Evolutionary conservation across 2,797 vertebrate species (phyloP).

Genomic region (Heliangelus exortis): DNA sequence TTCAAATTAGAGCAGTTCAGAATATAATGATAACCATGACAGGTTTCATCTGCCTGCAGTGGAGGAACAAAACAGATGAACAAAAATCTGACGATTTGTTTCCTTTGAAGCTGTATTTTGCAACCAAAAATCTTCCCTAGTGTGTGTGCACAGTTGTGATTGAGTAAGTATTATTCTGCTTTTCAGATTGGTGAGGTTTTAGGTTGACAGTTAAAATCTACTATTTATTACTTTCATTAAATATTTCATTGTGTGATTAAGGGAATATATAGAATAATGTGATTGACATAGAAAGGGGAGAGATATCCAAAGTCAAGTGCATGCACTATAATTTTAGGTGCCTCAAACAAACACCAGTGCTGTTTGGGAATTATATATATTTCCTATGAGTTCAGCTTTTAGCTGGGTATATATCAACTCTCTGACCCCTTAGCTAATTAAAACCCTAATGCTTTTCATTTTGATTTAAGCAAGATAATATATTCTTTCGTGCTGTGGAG

Average conservation of each 20-base stretch:
- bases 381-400: neutral
- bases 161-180: neutral
- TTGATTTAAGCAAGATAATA: neutral
- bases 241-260: neutral
- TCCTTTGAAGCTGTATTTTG: neutral
- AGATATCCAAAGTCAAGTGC: fast-evolving
- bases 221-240: constrained; percentile 25
- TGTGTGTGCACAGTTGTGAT: neutral
- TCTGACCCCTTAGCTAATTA: neutral
- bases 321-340: neutral
- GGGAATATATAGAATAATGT: neutral
- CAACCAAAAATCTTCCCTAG: neutral
- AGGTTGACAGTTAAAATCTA: neutral
- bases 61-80: neutral
- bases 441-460: neutral
- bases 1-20: constrained; percentile 64
- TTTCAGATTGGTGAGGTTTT: neutral
- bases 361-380: neutral
- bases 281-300: neutral
- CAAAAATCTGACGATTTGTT: neutral
- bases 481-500: neutral
- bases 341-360: neutral
- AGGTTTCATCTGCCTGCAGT: constrained; percentile 57
- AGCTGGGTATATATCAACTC: neutral
- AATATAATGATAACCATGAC: constrained; percentile 44